Percentiles rank a stretch among this genome's conserved stretches.
Conservation (phyloP, 2,797 vertebrate genomes). For the Anniella stebbinsi region DNA sequence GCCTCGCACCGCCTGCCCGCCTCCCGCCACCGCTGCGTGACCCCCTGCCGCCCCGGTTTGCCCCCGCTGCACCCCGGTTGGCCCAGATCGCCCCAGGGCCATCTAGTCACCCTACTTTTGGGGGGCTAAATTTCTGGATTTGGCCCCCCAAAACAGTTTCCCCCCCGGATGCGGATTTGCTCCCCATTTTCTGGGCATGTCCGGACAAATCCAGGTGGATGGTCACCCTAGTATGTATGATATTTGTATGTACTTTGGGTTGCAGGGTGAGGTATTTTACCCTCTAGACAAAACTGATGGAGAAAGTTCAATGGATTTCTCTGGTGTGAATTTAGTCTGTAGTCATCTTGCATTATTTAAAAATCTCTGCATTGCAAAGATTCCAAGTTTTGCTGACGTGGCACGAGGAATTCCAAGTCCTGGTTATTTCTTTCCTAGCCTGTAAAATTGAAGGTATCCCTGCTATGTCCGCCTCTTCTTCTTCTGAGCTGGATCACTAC, state of each 20-base stretch:
- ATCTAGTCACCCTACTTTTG: too few species aligned
- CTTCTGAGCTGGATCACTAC: slow-evolving; percentile 59
- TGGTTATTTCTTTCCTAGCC: slow-evolving; percentile 31
- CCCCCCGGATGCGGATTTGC: too few species aligned
- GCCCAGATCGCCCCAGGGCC: too few species aligned
- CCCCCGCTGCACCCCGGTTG: too few species aligned
- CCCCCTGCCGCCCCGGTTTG: too few species aligned
- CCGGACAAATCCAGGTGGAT: too few species aligned
- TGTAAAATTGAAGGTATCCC: slow-evolving; percentile 70
- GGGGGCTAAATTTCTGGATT: too few species aligned
- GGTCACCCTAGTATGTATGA: too few species aligned
- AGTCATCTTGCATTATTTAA: slow-evolving; percentile 21
- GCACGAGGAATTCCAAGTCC: slow-evolving; percentile 70
- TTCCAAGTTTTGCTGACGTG: slow-evolving; percentile 72
- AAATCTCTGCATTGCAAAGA: slow-evolving; percentile 48
- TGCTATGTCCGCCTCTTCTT: slow-evolving; percentile 66
- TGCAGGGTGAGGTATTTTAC: background rate
- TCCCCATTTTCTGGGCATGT: too few species aligned
- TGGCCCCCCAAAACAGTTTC: too few species aligned
- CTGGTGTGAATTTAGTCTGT: background rate
- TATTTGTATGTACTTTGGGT: background rate
- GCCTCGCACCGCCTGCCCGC: too few species aligned
- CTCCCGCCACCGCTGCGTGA: too few species aligned
- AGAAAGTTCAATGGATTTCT: slow-evolving; percentile 1
- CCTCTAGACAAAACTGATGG: background rate